These are phyloP conservation scores for Drepana falcataria DNA, from an alignment of 2,888 invertebrate genomes.

Conservation along the genomic window DNA sequence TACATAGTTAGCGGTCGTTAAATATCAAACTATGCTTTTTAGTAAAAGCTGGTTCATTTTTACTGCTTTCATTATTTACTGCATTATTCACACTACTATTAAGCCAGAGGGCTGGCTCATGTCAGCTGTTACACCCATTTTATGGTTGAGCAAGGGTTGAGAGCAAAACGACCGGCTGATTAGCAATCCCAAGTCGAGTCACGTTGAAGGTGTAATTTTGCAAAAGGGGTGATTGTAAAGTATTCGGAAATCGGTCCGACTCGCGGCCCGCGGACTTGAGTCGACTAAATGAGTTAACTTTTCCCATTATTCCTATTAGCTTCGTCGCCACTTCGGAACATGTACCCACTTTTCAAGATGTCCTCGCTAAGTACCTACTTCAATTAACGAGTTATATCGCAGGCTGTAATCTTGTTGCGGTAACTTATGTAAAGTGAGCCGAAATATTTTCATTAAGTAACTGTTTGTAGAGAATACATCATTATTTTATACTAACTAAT, in stretches of 20 bases:
- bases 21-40: no score
- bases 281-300: conserved; percentile 66
- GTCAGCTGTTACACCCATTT: conserved; percentile 20
- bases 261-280: conserved; percentile 38
- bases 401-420: conserved; percentile 39
- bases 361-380: conserved; percentile 58
- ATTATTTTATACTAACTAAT: no score
- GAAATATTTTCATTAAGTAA: neutral
- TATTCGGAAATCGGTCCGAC: conserved; percentile 43
- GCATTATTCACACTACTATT: no score
- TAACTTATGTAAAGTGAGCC: conserved; percentile 35
- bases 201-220: conserved; percentile 61
- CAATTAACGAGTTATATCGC: conserved; percentile 58
- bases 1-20: no score
- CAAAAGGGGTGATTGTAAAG: conserved; percentile 64
- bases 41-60: no score
- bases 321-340: conserved; percentile 53
- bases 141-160: conserved; percentile 4
- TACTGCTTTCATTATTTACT: no score
- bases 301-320: conserved; percentile 71
- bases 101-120: conserved; percentile 11
- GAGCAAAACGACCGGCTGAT: conserved; percentile 25
- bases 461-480: neutral
- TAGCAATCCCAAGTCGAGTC: conserved; percentile 40
- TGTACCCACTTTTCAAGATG: conserved; percentile 54